Base-by-base conservation (phyloP, 2,113 vertebrate species). In the Corydoras sp. region DNA sequence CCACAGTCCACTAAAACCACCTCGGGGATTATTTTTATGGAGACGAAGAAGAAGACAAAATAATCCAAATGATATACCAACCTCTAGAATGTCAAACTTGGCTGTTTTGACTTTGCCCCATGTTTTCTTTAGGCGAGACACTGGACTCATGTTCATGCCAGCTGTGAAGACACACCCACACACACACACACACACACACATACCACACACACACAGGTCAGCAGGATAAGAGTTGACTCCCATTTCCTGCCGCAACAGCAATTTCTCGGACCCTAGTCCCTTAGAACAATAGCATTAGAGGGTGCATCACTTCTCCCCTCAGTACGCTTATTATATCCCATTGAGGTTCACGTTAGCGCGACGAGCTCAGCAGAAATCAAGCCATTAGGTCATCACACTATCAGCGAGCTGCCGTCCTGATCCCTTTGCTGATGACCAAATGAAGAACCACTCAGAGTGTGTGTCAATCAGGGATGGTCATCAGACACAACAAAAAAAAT, bases 61-160 rank as follows among this genome's bases (percentile, higher is more conserved):
- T 4, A n/a, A 75, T 51, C 3, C 13, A 58, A 60, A 29, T 29
- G 0, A 13, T 18, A 56, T 50, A 61, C 79, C 80, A 80, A 98
- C 96, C 89, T 98, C 96, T 7, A 98, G 87, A 76, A 98, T 88
- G 71, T 96, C 90, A 65, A 98, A 98, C 85, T 98, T 98, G 0
- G 92, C 96, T 0, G 92, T 96, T 84, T 98, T 98, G 69, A 97
- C 92, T 89, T 95, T 97, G 62, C 90, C 91, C 96, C 96, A 98
- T 2, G 94, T 98, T 84, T 96, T 98, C 87, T 94, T 98, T 69
- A 98, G 88, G 18, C 95, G 89, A 3, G 96, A 97, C 54, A 98
- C 96, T 0, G 96, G 92, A 79, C 91, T 95, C 95, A 96, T 96
- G 70, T 97, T 98, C 95, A 98, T 95, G 35, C 96, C 95, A 83